These are phyloP conservation scores for Xenus cinereus DNA, from an alignment of 2,113 vertebrate species.

Conservation along the genomic window DNA sequence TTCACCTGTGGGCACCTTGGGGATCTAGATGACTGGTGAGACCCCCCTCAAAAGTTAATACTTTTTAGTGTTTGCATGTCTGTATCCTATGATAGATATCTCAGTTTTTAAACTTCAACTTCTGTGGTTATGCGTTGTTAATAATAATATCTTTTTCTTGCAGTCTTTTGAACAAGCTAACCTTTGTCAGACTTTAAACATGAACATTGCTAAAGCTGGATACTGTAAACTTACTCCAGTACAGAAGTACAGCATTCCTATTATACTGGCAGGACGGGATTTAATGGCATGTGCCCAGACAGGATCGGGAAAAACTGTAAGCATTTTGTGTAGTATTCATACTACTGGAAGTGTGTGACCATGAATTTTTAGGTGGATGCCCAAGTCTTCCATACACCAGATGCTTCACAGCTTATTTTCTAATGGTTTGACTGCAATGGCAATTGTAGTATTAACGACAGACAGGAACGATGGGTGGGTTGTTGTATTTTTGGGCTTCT, in stretches of 20 bases:
- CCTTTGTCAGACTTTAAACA: slow-evolving; percentile 81
- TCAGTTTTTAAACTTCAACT: background rate
- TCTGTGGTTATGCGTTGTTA: background rate
- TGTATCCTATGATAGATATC: background rate
- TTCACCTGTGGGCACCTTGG: background rate
- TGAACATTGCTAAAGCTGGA: slow-evolving; percentile 85
- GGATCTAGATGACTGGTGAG: background rate
- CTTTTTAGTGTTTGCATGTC: background rate
- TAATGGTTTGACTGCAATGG: background rate
- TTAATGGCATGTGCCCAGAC: slow-evolving; percentile 98
- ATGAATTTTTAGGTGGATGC: background rate
- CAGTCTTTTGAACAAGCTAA: slow-evolving; percentile 87
- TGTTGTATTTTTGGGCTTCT: background rate
- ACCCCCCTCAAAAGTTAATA: background rate
- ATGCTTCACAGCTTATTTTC: background rate
- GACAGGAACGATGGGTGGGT: rapidly evolving
- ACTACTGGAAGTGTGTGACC: background rate
- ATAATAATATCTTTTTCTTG: background rate
- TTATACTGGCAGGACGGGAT: slow-evolving; percentile 86
- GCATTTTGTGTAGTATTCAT: background rate
- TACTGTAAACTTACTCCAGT: slow-evolving; percentile 93
- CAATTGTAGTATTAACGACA: background rate
- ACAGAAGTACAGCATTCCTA: slow-evolving; percentile 93
- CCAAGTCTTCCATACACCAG: rapidly evolving
- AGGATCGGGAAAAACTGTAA: slow-evolving; percentile 96